Evolutionary conservation across 2,113 vertebrate species (phyloP).

Genomic region (Abramis brama): DNA sequence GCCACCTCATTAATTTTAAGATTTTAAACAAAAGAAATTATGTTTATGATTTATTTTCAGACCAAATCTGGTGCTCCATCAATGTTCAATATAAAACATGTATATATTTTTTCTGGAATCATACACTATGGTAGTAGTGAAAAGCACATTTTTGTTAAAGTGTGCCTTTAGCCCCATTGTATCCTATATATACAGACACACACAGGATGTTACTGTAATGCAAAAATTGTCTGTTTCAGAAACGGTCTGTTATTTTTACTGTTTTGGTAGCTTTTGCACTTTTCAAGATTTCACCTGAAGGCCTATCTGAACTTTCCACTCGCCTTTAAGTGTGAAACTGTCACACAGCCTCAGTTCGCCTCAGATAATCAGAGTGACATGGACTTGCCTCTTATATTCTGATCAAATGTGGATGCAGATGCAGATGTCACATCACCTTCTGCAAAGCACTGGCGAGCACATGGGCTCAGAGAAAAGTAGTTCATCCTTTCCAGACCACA

Average conservation of each 20-base stretch:
- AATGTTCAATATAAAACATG: too few relatives aligned
- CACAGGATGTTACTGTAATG: neutral
- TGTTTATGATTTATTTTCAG: too few relatives aligned
- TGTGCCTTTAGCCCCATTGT: too few relatives aligned
- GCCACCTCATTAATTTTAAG: too few relatives aligned
- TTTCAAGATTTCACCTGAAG: conserved; percentile 24
- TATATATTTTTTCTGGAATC: too few relatives aligned
- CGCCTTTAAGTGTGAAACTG: conserved; percentile 40
- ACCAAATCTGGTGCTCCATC: too few relatives aligned
- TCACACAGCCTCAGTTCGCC: conserved; percentile 53
- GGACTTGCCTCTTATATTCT: conserved; percentile 15
- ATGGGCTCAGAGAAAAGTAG: conserved; percentile 10
- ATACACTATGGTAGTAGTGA: too few relatives aligned
- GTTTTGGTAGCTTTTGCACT: conserved; percentile 26
- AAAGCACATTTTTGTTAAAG: too few relatives aligned
- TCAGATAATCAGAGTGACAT: conserved; percentile 56
- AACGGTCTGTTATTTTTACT: neutral
- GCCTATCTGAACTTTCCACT: conserved; percentile 47
- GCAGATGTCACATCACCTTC: neutral
- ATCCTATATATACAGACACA: too few relatives aligned
- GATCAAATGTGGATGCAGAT: neutral
- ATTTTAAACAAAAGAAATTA: too few relatives aligned
- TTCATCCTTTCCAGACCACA: conserved; percentile 27
- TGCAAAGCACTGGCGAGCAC: conserved; percentile 5
- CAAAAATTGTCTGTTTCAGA: neutral